phyloP scores from a whole-genome alignment of 2,797 vertebrate genomes.

The Poecile montanus region DNA sequence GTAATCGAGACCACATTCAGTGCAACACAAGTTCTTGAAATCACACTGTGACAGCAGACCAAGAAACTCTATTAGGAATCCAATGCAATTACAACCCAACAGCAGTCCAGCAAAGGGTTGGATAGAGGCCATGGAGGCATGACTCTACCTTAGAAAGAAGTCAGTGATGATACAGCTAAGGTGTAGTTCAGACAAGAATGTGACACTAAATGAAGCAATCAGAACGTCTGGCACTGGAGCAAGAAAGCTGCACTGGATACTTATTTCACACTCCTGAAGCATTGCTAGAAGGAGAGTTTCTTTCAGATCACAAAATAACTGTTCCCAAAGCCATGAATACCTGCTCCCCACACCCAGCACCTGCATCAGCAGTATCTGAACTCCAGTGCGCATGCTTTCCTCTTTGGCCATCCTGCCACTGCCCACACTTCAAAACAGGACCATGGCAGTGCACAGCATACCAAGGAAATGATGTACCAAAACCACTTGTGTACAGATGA shows the following conservation, averaged over 20 bases:
- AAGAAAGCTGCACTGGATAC: background rate
- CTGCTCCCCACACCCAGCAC: background rate
- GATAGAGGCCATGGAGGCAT: conserved; percentile 9
- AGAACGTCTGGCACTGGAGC: background rate
- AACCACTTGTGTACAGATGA: accelerated
- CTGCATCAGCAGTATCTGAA: background rate
- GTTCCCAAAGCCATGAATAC: background rate
- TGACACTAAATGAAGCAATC: background rate
- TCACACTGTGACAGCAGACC: conserved; percentile 52
- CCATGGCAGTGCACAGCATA: accelerated
- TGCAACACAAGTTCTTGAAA: conserved; percentile 45
- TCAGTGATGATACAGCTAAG: background rate
- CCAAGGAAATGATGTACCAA: background rate
- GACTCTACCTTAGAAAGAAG: conserved; percentile 22
- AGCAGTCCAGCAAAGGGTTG: conserved; percentile 32
- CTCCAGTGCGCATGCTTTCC: background rate
- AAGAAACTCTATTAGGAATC: conserved; percentile 54
- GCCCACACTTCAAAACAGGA: background rate
- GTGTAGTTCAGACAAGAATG: conserved; percentile 8
- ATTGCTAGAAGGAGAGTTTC: background rate
- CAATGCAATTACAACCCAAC: conserved; percentile 46
- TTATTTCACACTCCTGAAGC: background rate
- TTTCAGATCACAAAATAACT: background rate
- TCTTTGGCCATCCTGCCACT: background rate
- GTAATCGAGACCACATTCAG: conserved; percentile 59